These are phyloP conservation scores for Acinonyx jubatus DNA, from an alignment of 2,113 vertebrate species.

Conservation along the genomic window DNA sequence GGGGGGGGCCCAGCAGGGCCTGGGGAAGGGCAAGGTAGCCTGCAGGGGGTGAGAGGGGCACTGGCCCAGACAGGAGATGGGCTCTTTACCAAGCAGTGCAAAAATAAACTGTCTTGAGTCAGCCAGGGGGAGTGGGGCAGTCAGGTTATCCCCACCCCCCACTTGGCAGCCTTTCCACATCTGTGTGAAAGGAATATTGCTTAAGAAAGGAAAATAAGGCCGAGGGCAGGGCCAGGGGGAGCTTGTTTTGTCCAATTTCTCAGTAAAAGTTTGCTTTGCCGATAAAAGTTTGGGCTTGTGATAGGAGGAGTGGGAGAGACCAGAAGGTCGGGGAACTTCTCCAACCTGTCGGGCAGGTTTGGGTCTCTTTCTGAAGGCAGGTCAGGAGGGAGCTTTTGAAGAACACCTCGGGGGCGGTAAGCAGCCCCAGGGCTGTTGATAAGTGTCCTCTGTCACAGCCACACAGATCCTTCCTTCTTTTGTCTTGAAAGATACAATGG, in stretches of 20 bases:
- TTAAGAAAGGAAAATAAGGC: slow-evolving; percentile 51
- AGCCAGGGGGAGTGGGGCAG: neutral
- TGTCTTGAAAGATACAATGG: neutral
- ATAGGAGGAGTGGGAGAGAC: neutral
- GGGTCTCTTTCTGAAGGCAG: neutral
- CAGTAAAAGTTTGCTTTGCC: slow-evolving; percentile 57
- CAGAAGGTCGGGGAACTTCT: neutral
- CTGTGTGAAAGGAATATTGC: slow-evolving; percentile 66
- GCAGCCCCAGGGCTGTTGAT: neutral
- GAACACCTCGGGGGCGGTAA: neutral
- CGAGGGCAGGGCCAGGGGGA: neutral
- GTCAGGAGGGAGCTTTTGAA: neutral
- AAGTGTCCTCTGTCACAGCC: neutral
- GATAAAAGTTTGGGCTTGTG: slow-evolving; percentile 30
- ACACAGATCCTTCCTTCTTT: neutral
- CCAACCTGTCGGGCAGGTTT: neutral
- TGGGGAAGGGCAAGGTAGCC: no score
- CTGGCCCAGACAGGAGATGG: neutral
- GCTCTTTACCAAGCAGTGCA: neutral
- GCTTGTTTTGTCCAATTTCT: slow-evolving; percentile 57
- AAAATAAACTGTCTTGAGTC: neutral
- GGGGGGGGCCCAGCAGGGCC: neutral
- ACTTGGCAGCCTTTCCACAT: neutral
- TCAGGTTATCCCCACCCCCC: neutral
- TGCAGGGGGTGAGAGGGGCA: neutral